A percentile compares a stretch with the other conserved stretches of the same genome.
Evolutionary conservation across 2,888 invertebrate genomes (phyloP).

Genomic region (Globia sparganii): DNA sequence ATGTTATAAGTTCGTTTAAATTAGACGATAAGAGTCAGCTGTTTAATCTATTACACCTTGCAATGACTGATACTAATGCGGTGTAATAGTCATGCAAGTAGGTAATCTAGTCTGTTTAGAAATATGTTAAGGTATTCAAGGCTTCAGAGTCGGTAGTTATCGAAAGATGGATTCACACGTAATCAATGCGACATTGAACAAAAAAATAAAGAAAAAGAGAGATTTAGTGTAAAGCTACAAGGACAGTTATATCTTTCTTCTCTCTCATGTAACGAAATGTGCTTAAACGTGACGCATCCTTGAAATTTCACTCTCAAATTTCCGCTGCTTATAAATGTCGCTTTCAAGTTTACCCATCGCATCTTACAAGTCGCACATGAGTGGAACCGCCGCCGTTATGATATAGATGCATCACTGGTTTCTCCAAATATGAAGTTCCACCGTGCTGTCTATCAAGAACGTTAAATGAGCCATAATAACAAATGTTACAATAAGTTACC

Average conservation of each 20-base stretch:
- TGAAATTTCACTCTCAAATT: not conserved
- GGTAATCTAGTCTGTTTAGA: not conserved
- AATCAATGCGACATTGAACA: not conserved
- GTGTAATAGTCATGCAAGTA: not conserved
- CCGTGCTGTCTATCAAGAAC: conserved; percentile 19
- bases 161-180: not conserved
- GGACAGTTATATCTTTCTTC: not conserved
- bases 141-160: not conserved
- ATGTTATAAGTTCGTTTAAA: conserved; percentile 46
- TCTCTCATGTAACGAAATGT: not conserved
- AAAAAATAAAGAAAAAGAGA: not conserved
- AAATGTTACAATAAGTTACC: conserved; percentile 25
- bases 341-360: not conserved
- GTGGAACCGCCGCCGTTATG: not conserved
- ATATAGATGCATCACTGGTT: conserved; percentile 23
- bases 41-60: conserved; percentile 17
- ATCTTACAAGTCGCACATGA: not conserved
- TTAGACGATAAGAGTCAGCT: conserved; percentile 52
- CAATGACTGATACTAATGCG: conserved; percentile 19
- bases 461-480: conserved; percentile 52
- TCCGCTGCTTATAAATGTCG: not conserved
- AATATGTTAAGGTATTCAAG: not conserved
- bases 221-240: not conserved
- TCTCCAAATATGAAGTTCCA: conserved; percentile 17
- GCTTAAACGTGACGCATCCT: not conserved